Percentiles rank a stretch among this genome's conserved stretches.
These are phyloP conservation scores for Megastigmus dorsalis DNA, from an alignment of 2,888 invertebrate genomes.

Conservation along the genomic window DNA sequence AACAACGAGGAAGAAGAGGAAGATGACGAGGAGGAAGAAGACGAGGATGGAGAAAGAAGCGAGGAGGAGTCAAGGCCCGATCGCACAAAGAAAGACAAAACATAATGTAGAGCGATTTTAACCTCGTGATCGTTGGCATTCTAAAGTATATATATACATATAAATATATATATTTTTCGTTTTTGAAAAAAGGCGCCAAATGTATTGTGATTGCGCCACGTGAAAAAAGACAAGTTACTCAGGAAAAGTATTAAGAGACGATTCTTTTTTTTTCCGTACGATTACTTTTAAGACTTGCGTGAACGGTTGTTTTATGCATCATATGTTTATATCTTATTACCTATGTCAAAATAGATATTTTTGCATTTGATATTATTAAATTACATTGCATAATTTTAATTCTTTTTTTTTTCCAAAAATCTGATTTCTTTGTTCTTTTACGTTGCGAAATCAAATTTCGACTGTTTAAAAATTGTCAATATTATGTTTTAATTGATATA, in stretches of 20 bases:
- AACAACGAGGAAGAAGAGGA: constrained; percentile 55
- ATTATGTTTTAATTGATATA: constrained; percentile 17
- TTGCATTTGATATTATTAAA: constrained; percentile 35
- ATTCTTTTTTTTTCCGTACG: constrained; percentile 1
- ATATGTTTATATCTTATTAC: constrained; percentile 2
- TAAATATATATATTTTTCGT: constrained; percentile 38
- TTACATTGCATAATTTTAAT: neutral
- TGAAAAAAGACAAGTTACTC: constrained; percentile 29
- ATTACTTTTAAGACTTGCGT: neutral
- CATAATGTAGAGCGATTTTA: constrained; percentile 34
- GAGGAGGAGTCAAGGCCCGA: constrained; percentile 36
- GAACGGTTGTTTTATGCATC: neutral
- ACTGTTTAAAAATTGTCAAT: neutral
- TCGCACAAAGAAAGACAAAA: constrained; percentile 49
- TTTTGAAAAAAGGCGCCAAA: constrained; percentile 6
- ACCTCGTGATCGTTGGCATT: constrained; percentile 43
- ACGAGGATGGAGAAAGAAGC: constrained; percentile 46
- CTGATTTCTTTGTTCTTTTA: constrained; percentile 1
- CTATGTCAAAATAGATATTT: constrained; percentile 19
- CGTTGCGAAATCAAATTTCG: too few relatives aligned
- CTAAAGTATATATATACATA: constrained; percentile 35
- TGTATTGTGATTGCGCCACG: constrained; percentile 5
- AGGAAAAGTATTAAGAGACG: constrained; percentile 47
- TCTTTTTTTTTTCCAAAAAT: neutral
- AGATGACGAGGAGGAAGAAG: constrained; percentile 53